Conservation (phyloP, 2,113 vertebrate species). For the Mionectes macconnelli region DNA sequence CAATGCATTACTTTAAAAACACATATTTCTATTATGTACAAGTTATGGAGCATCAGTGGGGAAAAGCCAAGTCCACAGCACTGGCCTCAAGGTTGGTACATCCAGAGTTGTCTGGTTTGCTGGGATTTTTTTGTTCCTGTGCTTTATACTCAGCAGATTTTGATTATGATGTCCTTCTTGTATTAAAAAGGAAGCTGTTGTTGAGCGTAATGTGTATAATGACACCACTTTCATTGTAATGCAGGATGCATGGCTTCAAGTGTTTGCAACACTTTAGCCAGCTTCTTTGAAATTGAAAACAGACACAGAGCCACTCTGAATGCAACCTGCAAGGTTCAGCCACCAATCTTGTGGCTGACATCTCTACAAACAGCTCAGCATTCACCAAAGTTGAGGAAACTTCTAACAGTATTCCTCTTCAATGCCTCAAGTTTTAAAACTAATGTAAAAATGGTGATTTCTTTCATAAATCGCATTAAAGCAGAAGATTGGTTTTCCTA, state of each 20-base stretch:
- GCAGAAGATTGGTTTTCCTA: conserved; percentile 57
- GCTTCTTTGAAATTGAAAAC: conserved; percentile 73
- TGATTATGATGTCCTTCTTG: conserved; percentile 47
- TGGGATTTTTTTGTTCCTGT: not conserved
- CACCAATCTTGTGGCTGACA: conserved; percentile 72
- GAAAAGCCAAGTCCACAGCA: not conserved
- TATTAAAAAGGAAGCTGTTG: conserved; percentile 38
- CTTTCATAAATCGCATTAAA: conserved; percentile 62
- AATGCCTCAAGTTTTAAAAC: conserved; percentile 56
- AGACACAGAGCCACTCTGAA: conserved; percentile 69
- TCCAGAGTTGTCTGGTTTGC: not conserved
- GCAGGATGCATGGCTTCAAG: conserved; percentile 69
- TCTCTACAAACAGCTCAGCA: conserved; percentile 62
- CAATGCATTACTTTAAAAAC: not conserved
- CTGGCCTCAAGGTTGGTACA: not conserved
- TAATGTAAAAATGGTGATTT: conserved; percentile 64
- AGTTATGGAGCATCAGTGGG: not conserved
- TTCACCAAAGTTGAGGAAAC: conserved; percentile 69
- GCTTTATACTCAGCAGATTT: conserved; percentile 47
- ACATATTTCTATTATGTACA: not conserved
- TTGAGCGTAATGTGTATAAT: conserved; percentile 47
- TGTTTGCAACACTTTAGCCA: conserved; percentile 70
- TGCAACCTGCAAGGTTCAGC: conserved; percentile 51
- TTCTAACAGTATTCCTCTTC: conserved; percentile 55
- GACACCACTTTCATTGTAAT: conserved; percentile 69